Base-by-base conservation (phyloP, 2,888 invertebrate species). In the Lasius fuliginosus region DNA sequence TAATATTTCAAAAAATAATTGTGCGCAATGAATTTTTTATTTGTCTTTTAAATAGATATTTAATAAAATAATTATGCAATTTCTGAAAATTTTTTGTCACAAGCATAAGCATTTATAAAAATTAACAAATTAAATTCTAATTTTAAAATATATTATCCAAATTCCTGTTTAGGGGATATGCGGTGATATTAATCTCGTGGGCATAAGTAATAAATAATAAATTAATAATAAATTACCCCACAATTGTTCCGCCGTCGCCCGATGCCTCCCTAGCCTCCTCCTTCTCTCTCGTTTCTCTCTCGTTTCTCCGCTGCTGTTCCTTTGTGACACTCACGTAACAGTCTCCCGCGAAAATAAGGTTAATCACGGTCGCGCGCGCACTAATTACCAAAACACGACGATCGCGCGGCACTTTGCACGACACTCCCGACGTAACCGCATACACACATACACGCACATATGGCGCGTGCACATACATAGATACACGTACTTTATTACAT, bases 61-160 rank as follows among this genome's bases (percentile, higher is more conserved):
- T 23, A 71, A 71, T 53, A 49, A 49, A 49, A n/a, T 49, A 69
- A 30, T 49, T 49, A 23, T 12, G 23, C 53, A 71, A 53, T 33
- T 71, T 71, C n/a, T n/a, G 53, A n/a, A 49, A n/a, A 53, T 49
- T 18, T 49, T 6, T 49, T 18, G 18, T 18, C 18, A 5, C 18
- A 49, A 49, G 6, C 18, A 49, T 18, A 49, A 49, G 1, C 1
- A 18, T 15, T 49, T 49, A 18, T 49, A 53, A 53, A n/a, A n/a
- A 53, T 53, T 53, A n/a, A 3, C n/a, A n/a, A 53, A 49, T 49
- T 49, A n/a, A 49, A 46, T 46, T 46, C 42, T 49, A 6, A 49
- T 53, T 53, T n/a, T 53, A 0, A 23, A 0, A 56, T 33, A 71
- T 23, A 27, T 11, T 12, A 9, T 60, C 12, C 4, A 60, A 60